A percentile compares a stretch with the other conserved stretches of the same genome.
These are phyloP conservation scores for Clarias magur DNA, from an alignment of 2,113 vertebrate genomes.

Conservation along the genomic window DNA sequence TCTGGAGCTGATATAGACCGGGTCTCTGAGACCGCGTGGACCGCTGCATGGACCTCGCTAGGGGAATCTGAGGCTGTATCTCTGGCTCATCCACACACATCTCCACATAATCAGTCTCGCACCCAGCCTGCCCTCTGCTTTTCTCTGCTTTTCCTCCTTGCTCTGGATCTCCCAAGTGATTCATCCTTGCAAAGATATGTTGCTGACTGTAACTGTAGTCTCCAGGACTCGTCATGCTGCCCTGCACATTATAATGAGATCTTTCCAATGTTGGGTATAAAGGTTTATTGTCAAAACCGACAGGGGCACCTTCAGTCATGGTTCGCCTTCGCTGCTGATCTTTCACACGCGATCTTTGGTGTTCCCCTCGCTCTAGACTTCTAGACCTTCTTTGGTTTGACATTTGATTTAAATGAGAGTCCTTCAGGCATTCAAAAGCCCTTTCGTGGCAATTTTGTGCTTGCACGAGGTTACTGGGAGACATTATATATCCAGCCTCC, in stretches of 20 bases:
- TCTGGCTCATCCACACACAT: conserved; percentile 78
- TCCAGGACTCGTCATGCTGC: conserved; percentile 14
- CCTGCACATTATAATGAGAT: not conserved
- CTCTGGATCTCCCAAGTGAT: conserved; percentile 21
- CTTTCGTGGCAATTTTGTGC: conserved; percentile 25
- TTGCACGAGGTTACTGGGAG: conserved; percentile 53
- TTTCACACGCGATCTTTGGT: conserved; percentile 30
- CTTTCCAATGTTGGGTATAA: conserved; percentile 14
- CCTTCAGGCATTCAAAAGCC: conserved; percentile 15
- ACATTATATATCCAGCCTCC: conserved; percentile 56
- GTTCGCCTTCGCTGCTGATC: conserved; percentile 44
- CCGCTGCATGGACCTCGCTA: conserved; percentile 50
- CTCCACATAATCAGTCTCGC: conserved; percentile 61
- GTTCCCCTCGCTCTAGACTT: conserved; percentile 55
- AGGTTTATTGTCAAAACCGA: conserved; percentile 23
- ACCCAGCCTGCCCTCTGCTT: conserved; percentile 21
- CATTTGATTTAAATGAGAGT: conserved; percentile 49
- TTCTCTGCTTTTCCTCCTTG: not conserved
- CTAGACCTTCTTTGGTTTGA: conserved; percentile 53
- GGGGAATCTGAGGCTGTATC: conserved; percentile 23
- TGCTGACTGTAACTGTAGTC: conserved; percentile 11
- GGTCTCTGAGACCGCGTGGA: conserved; percentile 25
- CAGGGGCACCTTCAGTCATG: conserved; percentile 37
- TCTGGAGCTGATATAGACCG: conserved; percentile 29
- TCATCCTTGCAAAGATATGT: conserved; percentile 4